phyloP scores from a whole-genome alignment of 1,140 invertebrate species.

The Macrobrachium nipponense region DNA sequence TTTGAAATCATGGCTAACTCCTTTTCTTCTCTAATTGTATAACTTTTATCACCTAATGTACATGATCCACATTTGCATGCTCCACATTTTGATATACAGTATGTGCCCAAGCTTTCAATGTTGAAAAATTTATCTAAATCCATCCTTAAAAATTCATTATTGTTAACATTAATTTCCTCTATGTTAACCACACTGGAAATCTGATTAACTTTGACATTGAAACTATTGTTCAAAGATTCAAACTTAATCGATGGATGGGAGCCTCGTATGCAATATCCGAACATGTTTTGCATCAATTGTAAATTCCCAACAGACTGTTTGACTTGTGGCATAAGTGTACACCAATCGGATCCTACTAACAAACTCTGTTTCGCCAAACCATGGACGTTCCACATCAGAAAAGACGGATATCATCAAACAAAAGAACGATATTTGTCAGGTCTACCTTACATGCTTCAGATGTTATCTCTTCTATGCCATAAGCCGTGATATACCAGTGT shows the following conservation, averaged over 20 bases:
- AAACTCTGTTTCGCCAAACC: neutral
- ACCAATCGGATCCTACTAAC: conserved; percentile 7
- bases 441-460: conserved; percentile 8
- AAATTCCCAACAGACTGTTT: too few species aligned
- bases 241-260: neutral
- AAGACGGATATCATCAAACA: neutral
- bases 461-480: too few species aligned
- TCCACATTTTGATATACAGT: too few species aligned
- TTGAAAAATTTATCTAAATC: too few species aligned
- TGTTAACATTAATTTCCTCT: neutral
- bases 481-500: too few species aligned
- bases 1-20: too few species aligned
- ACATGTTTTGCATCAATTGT: too few species aligned
- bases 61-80: too few species aligned
- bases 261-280: too few species aligned
- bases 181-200: neutral
- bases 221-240: neutral
- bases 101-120: too few species aligned
- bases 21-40: too few species aligned
- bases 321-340: neutral
- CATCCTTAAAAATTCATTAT: neutral
- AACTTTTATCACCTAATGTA: too few species aligned
- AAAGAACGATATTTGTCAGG: neutral
- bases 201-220: conserved; percentile 13
- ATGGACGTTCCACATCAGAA: neutral